Evolutionary conservation across 2,797 vertebrate species (phyloP).

Genomic region (Gouania willdenowi): DNA sequence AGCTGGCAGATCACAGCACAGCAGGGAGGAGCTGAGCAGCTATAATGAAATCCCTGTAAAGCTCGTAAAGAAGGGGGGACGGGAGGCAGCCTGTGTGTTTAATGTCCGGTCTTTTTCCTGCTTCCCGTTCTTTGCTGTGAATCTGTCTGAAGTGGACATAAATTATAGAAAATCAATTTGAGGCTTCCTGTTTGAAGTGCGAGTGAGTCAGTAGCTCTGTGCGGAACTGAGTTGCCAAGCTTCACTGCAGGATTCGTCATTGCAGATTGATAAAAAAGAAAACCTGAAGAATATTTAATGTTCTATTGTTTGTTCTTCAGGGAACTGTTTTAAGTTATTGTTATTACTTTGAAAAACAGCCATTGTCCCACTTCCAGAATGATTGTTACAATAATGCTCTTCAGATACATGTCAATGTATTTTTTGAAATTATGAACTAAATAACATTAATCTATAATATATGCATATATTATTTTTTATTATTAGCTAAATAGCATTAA

Average conservation of each 20-base stretch:
- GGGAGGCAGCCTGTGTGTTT: conserved; percentile 18
- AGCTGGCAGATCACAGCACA: conserved; percentile 33
- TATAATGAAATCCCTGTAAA: conserved; percentile 38
- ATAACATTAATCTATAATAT: too few relatives aligned
- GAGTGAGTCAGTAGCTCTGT: conserved; percentile 1
- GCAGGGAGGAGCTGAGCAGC: conserved; percentile 35
- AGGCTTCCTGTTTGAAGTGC: conserved; percentile 7
- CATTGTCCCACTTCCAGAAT: too few relatives aligned
- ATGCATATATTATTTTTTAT: too few relatives aligned
- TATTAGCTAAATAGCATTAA: too few relatives aligned
- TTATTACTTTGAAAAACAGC: too few relatives aligned
- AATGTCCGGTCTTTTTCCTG: conserved; percentile 16
- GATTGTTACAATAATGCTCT: too few relatives aligned
- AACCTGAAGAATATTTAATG: neutral
- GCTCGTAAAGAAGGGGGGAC: conserved; percentile 17
- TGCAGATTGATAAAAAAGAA: neutral
- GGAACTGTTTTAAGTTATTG: too few relatives aligned
- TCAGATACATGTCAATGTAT: too few relatives aligned
- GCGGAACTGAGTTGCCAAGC: neutral
- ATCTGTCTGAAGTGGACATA: conserved; percentile 24
- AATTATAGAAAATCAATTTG: conserved; percentile 38
- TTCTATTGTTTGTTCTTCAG: too few relatives aligned
- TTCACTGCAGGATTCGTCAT: neutral
- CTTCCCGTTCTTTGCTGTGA: conserved; percentile 10
- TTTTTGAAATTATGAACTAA: too few relatives aligned